Conservation (phyloP, 53 echinoderm and acorn worm genomes). For the Crossaster papposus region DNA sequence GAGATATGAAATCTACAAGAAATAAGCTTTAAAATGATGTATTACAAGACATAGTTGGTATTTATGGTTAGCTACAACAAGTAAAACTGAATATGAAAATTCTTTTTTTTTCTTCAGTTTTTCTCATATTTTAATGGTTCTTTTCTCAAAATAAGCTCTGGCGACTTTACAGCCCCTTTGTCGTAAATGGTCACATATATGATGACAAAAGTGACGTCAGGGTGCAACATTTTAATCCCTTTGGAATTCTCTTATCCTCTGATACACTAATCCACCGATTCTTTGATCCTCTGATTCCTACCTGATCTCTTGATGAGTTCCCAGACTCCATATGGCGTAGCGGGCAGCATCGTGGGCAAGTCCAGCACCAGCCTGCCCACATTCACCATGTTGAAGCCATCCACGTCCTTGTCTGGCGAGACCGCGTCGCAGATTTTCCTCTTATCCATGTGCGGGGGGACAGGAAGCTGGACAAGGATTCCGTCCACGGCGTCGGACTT, state of each 20-base stretch:
- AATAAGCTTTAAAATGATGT: too few relatives aligned
- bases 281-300: not conserved
- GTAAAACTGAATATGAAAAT: too few relatives aligned
- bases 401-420: conserved; percentile 81
- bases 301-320: conserved; percentile 83
- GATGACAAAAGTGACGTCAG: too few relatives aligned
- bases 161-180: too few relatives aligned
- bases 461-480: conserved; percentile 83
- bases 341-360: conserved; percentile 80
- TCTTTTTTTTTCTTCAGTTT: too few relatives aligned
- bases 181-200: too few relatives aligned
- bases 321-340: conserved; percentile 88
- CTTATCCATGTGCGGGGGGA: conserved; percentile 85
- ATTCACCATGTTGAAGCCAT: conserved; percentile 89
- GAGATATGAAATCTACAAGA: too few relatives aligned
- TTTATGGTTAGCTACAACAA: too few relatives aligned
- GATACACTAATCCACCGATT: not conserved
- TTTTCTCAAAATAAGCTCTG: too few relatives aligned
- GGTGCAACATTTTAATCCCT: too few relatives aligned
- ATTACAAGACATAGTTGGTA: too few relatives aligned
- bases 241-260: not conserved
- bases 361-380: conserved; percentile 84
- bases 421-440: conserved; percentile 84
- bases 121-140: too few relatives aligned
- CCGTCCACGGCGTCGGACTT: conserved; percentile 78